A percentile compares a stretch with the other conserved stretches of the same genome.
These are phyloP conservation scores for Psylliodes chrysocephalus DNA, from an alignment of 2,888 invertebrate species.

Conservation along the genomic window DNA sequence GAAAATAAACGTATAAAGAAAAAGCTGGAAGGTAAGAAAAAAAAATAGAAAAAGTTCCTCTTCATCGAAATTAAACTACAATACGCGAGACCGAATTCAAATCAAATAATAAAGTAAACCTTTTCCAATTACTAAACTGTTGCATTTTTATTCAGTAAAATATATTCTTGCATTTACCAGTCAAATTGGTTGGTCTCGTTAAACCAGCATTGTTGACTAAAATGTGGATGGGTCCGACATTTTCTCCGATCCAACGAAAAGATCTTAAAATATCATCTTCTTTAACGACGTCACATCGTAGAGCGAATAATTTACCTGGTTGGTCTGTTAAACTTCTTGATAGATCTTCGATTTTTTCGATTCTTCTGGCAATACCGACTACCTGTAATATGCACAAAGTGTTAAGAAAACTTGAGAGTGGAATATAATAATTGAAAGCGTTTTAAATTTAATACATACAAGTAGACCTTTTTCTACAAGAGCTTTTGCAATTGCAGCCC, in stretches of 20 bases:
- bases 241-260: constrained; percentile 48
- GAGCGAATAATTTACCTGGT: constrained; percentile 45
- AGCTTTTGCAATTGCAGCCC: constrained; percentile 64
- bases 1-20: too few relatives aligned
- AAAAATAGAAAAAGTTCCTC: too few relatives aligned
- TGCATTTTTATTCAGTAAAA: too few relatives aligned
- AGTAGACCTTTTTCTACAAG: constrained; percentile 66
- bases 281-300: constrained; percentile 48
- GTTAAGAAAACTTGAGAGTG: too few relatives aligned
- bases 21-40: too few relatives aligned
- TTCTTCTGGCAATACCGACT: constrained; percentile 49
- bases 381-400: constrained; percentile 44
- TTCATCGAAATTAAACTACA: too few relatives aligned
- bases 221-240: constrained; percentile 50
- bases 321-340: constrained; percentile 38
- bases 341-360: constrained; percentile 48
- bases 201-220: constrained; percentile 51
- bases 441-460: constrained; percentile 56
- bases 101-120: too few relatives aligned
- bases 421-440: too few relatives aligned
- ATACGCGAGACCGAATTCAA: too few relatives aligned
- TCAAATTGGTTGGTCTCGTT: constrained; percentile 40
- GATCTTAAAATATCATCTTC: constrained; percentile 49
- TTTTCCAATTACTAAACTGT: too few relatives aligned
- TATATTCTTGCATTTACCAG: too few relatives aligned